phyloP scores from a whole-genome alignment of 2,888 invertebrate genomes.

The Diaphora mendica region DNA sequence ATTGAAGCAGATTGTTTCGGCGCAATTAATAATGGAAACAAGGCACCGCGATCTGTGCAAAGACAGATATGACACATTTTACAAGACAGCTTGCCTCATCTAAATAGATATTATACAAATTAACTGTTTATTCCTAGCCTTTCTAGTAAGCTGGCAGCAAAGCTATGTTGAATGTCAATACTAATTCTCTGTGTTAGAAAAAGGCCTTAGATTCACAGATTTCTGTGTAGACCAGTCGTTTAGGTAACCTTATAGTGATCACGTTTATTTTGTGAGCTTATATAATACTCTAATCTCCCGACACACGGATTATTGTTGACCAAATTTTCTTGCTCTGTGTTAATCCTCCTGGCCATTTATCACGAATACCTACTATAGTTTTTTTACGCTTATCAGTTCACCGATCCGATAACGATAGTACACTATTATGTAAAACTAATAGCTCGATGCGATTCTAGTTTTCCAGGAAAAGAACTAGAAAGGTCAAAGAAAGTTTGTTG shows the following conservation, averaged over 20 bases:
- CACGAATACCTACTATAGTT: slow-evolving; percentile 32
- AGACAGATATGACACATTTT: too few relatives aligned
- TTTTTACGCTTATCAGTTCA: slow-evolving; percentile 42
- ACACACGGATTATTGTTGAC: slow-evolving; percentile 30
- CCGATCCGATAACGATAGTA: slow-evolving; percentile 41
- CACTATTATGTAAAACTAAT: slow-evolving; percentile 50
- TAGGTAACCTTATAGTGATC: neutral
- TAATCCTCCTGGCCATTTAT: slow-evolving; percentile 46
- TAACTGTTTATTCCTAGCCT: too few relatives aligned
- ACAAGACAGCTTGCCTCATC: too few relatives aligned
- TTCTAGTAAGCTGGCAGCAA: too few relatives aligned
- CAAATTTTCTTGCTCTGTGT: slow-evolving; percentile 43
- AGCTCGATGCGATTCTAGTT: slow-evolving; percentile 20
- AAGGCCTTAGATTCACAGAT: neutral
- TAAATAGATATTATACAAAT: too few relatives aligned
- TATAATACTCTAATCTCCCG: slow-evolving; percentile 29
- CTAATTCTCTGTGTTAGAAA: neutral
- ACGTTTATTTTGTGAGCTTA: neutral
- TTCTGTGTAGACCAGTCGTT: neutral
- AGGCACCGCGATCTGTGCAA: too few relatives aligned
- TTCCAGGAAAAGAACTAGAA: neutral
- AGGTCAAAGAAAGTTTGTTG: neutral
- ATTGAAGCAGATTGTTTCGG: too few relatives aligned
- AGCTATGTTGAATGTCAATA: neutral
- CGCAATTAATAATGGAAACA: too few relatives aligned